Evolutionary conservation across 2,797 vertebrate species (phyloP).

Genomic region (Squalus acanthias): DNA sequence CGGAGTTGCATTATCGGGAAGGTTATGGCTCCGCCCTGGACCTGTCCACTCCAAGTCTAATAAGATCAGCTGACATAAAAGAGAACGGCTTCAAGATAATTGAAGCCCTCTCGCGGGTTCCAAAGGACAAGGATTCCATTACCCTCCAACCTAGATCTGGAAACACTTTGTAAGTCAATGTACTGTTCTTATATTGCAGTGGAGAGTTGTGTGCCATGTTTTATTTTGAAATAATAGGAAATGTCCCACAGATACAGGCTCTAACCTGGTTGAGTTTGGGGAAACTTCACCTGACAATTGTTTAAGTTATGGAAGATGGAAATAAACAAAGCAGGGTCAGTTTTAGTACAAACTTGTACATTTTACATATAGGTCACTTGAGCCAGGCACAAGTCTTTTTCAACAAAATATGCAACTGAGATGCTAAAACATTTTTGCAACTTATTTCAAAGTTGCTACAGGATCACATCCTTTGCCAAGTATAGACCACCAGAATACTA

Average conservation of each 20-base stretch:
- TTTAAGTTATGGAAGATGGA: neutral
- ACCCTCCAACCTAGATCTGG: neutral
- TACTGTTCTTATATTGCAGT: neutral
- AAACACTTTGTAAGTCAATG: slow-evolving; percentile 22
- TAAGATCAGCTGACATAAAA: neutral
- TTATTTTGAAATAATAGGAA: neutral
- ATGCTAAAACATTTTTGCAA: neutral
- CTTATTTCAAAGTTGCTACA: neutral
- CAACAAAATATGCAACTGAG: neutral
- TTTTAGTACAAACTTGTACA: neutral
- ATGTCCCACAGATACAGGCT: neutral
- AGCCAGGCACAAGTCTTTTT: neutral
- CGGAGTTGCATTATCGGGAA: neutral
- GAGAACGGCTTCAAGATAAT: neutral
- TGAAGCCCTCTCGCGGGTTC: neutral
- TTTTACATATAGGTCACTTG: neutral
- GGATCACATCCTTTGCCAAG: neutral
- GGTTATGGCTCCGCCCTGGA: slow-evolving; percentile 10
- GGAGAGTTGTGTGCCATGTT: neutral
- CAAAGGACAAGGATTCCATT: slow-evolving; percentile 10
- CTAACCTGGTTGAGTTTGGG: neutral
- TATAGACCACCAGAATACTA: neutral
- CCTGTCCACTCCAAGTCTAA: neutral
- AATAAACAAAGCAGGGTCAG: neutral
- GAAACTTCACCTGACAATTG: neutral